Conservation (phyloP, 1,140 invertebrate species). For the Psix sp. region DNA sequence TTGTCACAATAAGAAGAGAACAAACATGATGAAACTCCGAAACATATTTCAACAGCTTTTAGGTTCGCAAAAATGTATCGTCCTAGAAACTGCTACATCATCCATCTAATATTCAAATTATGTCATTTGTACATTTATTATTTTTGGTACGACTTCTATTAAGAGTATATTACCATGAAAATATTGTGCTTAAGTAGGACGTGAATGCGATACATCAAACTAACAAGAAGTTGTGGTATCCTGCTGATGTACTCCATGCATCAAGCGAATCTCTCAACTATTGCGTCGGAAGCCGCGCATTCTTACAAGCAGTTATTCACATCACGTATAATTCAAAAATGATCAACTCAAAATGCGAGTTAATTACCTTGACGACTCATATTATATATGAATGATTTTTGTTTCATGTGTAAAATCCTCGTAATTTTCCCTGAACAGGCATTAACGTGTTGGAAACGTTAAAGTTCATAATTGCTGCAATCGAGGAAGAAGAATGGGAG, state of each 20-base stretch:
- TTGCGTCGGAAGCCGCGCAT: constrained; percentile 28
- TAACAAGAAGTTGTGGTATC: constrained; percentile 58
- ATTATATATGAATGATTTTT: constrained; percentile 28
- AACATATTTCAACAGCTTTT: too few species aligned
- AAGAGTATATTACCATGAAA: constrained; percentile 39
- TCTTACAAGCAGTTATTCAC: constrained; percentile 35
- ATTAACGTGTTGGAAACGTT: constrained; percentile 40
- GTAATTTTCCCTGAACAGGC: constrained; percentile 26
- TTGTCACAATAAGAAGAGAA: too few species aligned
- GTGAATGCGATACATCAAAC: constrained; percentile 55
- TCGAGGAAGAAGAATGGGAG: constrained; percentile 45
- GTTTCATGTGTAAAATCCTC: constrained; percentile 21
- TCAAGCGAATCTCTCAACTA: constrained; percentile 48
- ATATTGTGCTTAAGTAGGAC: constrained; percentile 41
- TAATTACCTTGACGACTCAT: constrained; percentile 11
- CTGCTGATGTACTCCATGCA: constrained; percentile 33
- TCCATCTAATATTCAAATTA: too few species aligned
- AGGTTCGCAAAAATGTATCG: too few species aligned
- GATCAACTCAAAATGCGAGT: constrained; percentile 11
- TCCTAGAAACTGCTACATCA: too few species aligned
- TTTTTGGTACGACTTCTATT: too few species aligned
- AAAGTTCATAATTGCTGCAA: constrained; percentile 55
- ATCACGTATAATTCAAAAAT: constrained; percentile 36
- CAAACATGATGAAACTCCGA: too few species aligned
- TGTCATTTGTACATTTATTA: too few species aligned